Conservation (phyloP, 2,888 invertebrate species). For the Chrysodeixis includens region DNA sequence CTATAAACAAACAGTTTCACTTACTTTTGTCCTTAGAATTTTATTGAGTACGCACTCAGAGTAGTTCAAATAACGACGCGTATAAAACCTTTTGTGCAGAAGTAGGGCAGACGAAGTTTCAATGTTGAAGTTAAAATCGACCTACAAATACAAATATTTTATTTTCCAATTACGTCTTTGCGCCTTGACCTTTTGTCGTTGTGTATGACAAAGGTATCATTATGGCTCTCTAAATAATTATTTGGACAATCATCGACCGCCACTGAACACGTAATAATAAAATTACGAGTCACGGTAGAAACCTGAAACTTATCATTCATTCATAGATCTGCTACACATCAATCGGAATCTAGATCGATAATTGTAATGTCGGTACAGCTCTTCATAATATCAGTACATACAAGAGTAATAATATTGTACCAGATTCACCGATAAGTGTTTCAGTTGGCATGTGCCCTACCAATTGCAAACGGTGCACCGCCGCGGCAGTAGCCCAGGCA, state of each 20-base stretch:
- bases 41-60: slow-evolving; percentile 13
- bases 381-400: slow-evolving; percentile 5
- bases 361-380: background rate
- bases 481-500: slow-evolving; percentile 78
- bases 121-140: slow-evolving; percentile 55
- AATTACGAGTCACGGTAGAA: background rate
- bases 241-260: slow-evolving; percentile 16
- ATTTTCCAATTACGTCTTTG: slow-evolving; percentile 47
- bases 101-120: slow-evolving; percentile 63
- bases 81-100: slow-evolving; percentile 55
- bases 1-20: slow-evolving; percentile 30
- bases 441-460: slow-evolving; percentile 73
- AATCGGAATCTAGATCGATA: background rate
- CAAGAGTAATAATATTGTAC: slow-evolving; percentile 62
- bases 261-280: slow-evolving; percentile 20
- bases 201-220: slow-evolving; percentile 57
- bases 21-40: slow-evolving; percentile 37
- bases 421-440: slow-evolving; percentile 74
- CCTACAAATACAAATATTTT: slow-evolving; percentile 58
- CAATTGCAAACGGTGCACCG: slow-evolving; percentile 83
- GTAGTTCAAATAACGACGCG: slow-evolving; percentile 33
- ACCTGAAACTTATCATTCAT: background rate
- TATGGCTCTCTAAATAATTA: slow-evolving; percentile 42
- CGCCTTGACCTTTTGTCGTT: slow-evolving; percentile 58
- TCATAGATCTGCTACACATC: background rate